Evolutionary conservation across 2,888 invertebrate genomes (phyloP).

Genomic region (Lysandra bellargus): DNA sequence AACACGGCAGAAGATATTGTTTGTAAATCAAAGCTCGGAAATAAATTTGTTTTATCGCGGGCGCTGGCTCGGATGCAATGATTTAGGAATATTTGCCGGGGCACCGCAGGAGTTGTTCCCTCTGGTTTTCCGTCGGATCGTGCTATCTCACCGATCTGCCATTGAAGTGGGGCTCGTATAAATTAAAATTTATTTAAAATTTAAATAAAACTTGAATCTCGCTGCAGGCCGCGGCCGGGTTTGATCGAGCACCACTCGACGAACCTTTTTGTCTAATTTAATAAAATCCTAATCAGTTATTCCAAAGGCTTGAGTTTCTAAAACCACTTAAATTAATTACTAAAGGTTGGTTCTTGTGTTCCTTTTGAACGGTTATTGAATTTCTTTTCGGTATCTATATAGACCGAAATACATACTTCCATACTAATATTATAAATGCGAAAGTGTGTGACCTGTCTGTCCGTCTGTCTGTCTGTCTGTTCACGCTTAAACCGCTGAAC

Average conservation of each 20-base stretch:
- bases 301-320: background rate
- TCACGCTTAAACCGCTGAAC: too few relatives aligned
- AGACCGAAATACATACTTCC: too few relatives aligned
- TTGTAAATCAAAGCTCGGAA: background rate
- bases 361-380: background rate
- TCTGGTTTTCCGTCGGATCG: background rate
- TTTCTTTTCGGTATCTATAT: too few relatives aligned
- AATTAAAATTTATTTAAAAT: background rate
- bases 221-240: background rate
- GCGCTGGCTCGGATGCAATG: background rate
- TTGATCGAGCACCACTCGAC: background rate
- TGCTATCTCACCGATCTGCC: background rate
- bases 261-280: slow-evolving; percentile 7
- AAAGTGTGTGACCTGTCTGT: too few relatives aligned
- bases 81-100: background rate
- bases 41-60: background rate
- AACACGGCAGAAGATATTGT: background rate
- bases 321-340: background rate
- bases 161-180: background rate
- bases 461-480: too few relatives aligned
- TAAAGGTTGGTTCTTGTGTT: background rate
- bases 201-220: background rate
- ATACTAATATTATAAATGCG: too few relatives aligned
- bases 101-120: background rate
- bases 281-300: background rate